Evolutionary conservation across 2,797 vertebrate species (phyloP), one percentile per base, ranked within the genome.

Genomic region (Fistularia commersonii): DNA sequence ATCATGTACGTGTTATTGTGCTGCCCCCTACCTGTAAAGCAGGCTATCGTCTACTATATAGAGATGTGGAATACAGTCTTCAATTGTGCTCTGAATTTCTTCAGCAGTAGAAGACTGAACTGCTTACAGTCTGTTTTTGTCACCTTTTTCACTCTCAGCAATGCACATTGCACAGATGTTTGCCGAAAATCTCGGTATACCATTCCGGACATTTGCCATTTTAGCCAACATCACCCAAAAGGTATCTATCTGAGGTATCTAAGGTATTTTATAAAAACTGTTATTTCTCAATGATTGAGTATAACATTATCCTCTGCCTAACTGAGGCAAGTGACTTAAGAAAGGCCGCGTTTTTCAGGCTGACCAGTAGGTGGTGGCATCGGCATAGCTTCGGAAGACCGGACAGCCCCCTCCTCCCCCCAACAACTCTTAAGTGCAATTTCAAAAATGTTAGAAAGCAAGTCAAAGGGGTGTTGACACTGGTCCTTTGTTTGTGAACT

Each of bases 311-410:
- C 2, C 6, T 36, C 35, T 7, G 7, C 9, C 9, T 8, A 31
- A 32, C 23, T 11, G 7, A 32, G 10, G 9, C 3, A 41, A 13
- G 1, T 42, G 8, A 12, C 9, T 23, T 23, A 2, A 23, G 23
- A 23, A 34, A 34, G 7, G 8, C 2, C 61, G 78, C 33, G 55
- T 48, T 70, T 76, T 51, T 48, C 42, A 55, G 7, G 48, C 44
- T 78, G 55, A 52, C 65, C 86, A 82, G 69, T 48, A 87, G 88
- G 69, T 66, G 82, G 77, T 13, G 62, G 67, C 65, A 79, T 46
- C 54, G 44, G 44, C 41, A 13, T 3, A 45, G 34, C 34, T 53
- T 51, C 6, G 31, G 35, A 7, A 8, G 8, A 34, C 35, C 23
- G 4, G 10, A 6, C 8, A 6, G 31, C 7, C 6, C 36, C 11